phyloP scores from a whole-genome alignment of 2,888 invertebrate genomes.

The Ophion ventricosus region DNA sequence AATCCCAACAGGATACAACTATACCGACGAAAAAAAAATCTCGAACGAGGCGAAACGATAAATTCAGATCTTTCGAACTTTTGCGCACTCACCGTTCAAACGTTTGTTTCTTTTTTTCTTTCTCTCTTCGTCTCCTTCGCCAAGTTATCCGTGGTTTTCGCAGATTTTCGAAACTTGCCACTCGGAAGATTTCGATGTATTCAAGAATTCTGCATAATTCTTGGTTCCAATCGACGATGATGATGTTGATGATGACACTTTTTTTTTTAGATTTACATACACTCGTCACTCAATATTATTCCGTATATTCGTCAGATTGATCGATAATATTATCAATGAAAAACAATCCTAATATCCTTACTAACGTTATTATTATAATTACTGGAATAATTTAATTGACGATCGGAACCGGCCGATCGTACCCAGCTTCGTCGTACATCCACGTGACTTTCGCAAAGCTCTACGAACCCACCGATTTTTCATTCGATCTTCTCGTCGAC shows the following conservation, averaged over 20 bases:
- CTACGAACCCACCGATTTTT: background rate
- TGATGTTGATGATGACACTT: conserved; percentile 34
- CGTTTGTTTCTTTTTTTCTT: background rate
- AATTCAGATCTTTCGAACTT: background rate
- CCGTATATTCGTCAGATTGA: conserved; percentile 35
- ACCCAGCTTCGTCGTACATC: conserved; percentile 1
- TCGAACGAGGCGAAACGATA: background rate
- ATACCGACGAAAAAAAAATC: background rate
- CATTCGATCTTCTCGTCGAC: conserved; percentile 10
- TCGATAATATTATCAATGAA: background rate
- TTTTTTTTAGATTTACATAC: conserved; percentile 16
- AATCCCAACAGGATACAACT: too few species aligned
- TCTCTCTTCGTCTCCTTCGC: background rate
- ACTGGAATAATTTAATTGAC: background rate
- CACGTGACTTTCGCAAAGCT: background rate
- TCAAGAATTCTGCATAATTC: conserved; percentile 42
- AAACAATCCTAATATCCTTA: conserved; percentile 1
- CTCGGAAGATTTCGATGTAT: background rate
- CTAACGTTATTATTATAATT: background rate
- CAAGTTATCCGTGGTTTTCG: conserved; percentile 43
- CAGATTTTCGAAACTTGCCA: conserved; percentile 19
- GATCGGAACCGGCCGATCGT: conserved; percentile 52
- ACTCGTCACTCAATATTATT: conserved; percentile 62
- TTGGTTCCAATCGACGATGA: background rate
- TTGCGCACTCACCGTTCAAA: conserved; percentile 47